Percentiles rank a stretch among this genome's conserved stretches.
Evolutionary conservation across 2,113 vertebrate genomes (phyloP).

Genomic region (Progne subis): DNA sequence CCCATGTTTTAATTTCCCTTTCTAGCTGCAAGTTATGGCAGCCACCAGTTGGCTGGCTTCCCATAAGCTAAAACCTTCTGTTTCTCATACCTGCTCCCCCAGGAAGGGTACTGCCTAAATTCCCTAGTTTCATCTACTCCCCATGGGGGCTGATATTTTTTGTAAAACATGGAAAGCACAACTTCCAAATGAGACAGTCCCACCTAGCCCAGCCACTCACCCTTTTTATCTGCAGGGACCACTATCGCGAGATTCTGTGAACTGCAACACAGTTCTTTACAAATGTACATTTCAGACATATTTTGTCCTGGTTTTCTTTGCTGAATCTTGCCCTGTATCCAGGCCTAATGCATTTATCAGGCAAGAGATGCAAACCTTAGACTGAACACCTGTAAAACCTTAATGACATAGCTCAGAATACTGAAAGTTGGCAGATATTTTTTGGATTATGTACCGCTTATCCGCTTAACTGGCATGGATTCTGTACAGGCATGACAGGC

Average conservation of each 20-base stretch:
- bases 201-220: background rate
- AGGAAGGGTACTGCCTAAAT: background rate
- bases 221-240: background rate
- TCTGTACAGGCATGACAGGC: background rate
- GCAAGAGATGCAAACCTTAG: background rate
- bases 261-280: background rate
- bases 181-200: rapidly evolving
- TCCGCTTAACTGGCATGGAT: background rate
- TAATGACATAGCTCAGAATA: background rate
- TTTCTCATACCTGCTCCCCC: background rate
- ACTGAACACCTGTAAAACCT: background rate
- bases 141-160: background rate
- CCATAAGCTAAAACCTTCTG: background rate
- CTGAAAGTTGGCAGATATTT: background rate
- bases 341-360: background rate
- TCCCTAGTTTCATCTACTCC: background rate
- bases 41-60: background rate
- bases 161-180: background rate
- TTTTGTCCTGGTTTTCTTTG: background rate
- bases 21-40: background rate
- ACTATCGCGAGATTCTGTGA: background rate
- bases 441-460: background rate
- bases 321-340: background rate
- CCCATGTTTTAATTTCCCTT: background rate
- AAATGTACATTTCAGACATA: background rate